Percentiles rank a stretch among this genome's conserved stretches.
These are phyloP conservation scores for Escarpia spicata DNA, from an alignment of 2,888 invertebrate genomes.

Conservation along the genomic window DNA sequence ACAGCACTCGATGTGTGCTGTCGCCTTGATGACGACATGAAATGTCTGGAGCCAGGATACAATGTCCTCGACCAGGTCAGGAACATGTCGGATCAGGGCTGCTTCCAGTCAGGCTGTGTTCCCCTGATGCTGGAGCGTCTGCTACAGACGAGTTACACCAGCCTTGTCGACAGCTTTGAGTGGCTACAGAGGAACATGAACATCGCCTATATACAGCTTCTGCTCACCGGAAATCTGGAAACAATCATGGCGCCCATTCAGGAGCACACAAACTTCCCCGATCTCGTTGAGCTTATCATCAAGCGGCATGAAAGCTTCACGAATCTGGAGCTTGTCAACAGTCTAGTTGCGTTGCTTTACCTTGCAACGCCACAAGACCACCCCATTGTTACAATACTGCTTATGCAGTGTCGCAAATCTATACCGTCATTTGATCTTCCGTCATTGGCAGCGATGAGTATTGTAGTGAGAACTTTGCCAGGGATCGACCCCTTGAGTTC, in stretches of 20 bases:
- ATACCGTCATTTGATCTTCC: neutral
- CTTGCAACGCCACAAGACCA: slow-evolving; percentile 25
- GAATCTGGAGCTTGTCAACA: slow-evolving; percentile 12
- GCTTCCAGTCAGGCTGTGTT: neutral
- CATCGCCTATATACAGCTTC: slow-evolving; percentile 35
- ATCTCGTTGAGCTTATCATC: slow-evolving; percentile 10
- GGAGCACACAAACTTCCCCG: slow-evolving; percentile 29
- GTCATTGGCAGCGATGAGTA: neutral
- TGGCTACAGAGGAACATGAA: slow-evolving; percentile 32
- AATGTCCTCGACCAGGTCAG: neutral
- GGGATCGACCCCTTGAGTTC: slow-evolving; percentile 20
- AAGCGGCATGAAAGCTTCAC: neutral
- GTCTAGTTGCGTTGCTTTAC: slow-evolving; percentile 21
- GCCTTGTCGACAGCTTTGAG: neutral
- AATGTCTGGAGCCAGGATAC: neutral
- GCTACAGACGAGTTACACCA: neutral
- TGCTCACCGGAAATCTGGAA: slow-evolving; percentile 23
- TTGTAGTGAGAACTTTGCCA: slow-evolving; percentile 12
- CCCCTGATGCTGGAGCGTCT: neutral
- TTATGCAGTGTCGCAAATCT: neutral
- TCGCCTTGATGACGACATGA: neutral
- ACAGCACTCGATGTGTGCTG: neutral
- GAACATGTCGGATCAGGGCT: neutral
- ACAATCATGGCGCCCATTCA: slow-evolving; percentile 23
- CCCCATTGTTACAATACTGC: neutral